A percentile compares a stretch with the other conserved stretches of the same genome.
Evolutionary conservation across 92 coral and sea anemone genomes (phyloP).

Genomic region (Epizoanthus fatuus): DNA sequence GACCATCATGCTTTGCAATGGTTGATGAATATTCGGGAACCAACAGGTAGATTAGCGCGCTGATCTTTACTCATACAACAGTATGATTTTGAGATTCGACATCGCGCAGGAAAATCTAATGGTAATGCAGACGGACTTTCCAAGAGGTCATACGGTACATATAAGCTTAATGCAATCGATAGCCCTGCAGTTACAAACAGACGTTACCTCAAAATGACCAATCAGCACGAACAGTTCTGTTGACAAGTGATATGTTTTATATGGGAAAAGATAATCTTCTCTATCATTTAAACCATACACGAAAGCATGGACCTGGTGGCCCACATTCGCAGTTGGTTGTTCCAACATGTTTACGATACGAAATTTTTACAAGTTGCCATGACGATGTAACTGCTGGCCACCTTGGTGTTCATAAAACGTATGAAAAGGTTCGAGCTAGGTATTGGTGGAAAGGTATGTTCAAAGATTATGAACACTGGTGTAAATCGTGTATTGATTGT

Average conservation of each 20-base stretch:
- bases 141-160: conserved; percentile 8
- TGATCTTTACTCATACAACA: conserved; percentile 37
- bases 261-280: conserved; percentile 22
- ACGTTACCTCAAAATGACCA: conserved; percentile 5
- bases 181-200: not conserved
- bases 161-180: conserved; percentile 2
- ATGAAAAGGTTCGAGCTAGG: too few relatives aligned
- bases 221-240: conserved; percentile 15
- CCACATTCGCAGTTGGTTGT: too few relatives aligned
- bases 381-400: too few relatives aligned
- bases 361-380: too few relatives aligned
- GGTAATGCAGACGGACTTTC: too few relatives aligned
- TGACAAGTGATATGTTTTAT: conserved; percentile 28
- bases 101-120: not conserved
- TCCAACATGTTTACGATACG: too few relatives aligned
- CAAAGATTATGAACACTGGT: too few relatives aligned
- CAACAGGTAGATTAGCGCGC: conserved; percentile 35
- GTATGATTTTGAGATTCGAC: conserved; percentile 34
- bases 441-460: too few relatives aligned
- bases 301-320: not conserved
- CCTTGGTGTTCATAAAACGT: too few relatives aligned
- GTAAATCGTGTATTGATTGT: too few relatives aligned
- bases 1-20: too few relatives aligned
- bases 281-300: not conserved
- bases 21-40: not conserved